Evolutionary conservation across 2,113 vertebrate genomes (phyloP).

Genomic region (Zapornia atra): DNA sequence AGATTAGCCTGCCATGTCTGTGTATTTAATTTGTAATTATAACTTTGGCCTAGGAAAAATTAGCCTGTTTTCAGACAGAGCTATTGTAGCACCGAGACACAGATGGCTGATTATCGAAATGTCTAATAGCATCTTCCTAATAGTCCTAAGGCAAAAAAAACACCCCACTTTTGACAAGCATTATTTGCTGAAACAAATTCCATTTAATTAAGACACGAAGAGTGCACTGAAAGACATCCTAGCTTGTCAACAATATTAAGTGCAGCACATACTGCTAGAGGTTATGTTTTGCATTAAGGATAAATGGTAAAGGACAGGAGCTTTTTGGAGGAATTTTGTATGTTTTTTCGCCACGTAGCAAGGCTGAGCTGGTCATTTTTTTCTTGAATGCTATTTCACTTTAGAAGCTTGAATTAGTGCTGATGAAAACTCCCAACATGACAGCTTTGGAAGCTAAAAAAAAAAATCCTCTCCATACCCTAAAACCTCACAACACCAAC

Average conservation of each 20-base stretch:
- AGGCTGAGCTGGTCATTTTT: not conserved
- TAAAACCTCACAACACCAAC: not conserved
- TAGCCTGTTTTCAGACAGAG: not conserved
- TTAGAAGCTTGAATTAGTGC: not conserved
- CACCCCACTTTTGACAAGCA: constrained; percentile 29
- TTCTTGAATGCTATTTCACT: not conserved
- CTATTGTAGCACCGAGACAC: not conserved
- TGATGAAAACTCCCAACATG: not conserved
- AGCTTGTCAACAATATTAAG: constrained; percentile 37
- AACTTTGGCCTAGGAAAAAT: not conserved
- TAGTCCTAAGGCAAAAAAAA: not conserved
- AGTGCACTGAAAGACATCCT: constrained; percentile 12
- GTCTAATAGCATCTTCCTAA: constrained; percentile 46
- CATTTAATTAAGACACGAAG: constrained; percentile 59
- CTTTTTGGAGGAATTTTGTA: not conserved
- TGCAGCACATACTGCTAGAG: not conserved
- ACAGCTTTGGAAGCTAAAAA: not conserved
- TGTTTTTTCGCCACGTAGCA: not conserved
- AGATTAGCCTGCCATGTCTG: not conserved
- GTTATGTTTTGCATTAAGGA: not conserved
- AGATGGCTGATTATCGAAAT: constrained; percentile 57
- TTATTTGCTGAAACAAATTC: constrained; percentile 61
- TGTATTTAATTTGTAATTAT: not conserved
- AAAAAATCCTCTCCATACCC: not conserved
- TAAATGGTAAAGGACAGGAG: not conserved